Evolutionary conservation across 30 jellyfish, hydroid and myxozoan species (phyloP).

Genomic region (Sanderia malayensis): DNA sequence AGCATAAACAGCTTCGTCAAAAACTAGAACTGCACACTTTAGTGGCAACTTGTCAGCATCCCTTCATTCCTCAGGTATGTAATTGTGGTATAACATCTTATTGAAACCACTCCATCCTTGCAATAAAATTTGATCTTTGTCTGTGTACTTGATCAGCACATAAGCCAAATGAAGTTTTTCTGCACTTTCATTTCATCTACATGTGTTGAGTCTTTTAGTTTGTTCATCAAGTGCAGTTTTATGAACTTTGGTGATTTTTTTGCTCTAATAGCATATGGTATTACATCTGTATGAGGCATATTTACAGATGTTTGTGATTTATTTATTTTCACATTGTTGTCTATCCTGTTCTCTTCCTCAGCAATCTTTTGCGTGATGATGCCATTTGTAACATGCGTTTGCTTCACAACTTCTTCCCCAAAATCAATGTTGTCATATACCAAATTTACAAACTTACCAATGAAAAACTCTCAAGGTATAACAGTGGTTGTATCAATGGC

Average conservation of each 20-base stretch:
- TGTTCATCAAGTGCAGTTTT: slow-evolving; percentile 4
- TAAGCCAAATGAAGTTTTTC: background rate
- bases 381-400: slow-evolving; percentile 20
- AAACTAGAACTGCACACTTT: no score
- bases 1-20: no score
- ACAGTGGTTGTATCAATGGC: background rate
- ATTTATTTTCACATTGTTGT: background rate
- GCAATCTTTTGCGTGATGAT: slow-evolving; percentile 3
- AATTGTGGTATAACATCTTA: background rate
- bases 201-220: background rate
- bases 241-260: background rate
- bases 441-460: background rate
- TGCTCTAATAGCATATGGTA: background rate
- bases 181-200: background rate
- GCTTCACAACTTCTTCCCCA: slow-evolving; percentile 14
- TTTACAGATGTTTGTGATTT: slow-evolving; percentile 3
- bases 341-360: background rate
- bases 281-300: background rate
- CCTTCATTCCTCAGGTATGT: slow-evolving; percentile 1
- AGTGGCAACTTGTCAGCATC: no score
- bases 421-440: slow-evolving; percentile 23
- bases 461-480: background rate
- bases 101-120: slow-evolving; percentile 36
- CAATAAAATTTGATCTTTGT: background rate
- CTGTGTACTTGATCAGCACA: background rate